Base-by-base conservation (phyloP, 2,888 invertebrate species). In the Archips crataeganus region DNA sequence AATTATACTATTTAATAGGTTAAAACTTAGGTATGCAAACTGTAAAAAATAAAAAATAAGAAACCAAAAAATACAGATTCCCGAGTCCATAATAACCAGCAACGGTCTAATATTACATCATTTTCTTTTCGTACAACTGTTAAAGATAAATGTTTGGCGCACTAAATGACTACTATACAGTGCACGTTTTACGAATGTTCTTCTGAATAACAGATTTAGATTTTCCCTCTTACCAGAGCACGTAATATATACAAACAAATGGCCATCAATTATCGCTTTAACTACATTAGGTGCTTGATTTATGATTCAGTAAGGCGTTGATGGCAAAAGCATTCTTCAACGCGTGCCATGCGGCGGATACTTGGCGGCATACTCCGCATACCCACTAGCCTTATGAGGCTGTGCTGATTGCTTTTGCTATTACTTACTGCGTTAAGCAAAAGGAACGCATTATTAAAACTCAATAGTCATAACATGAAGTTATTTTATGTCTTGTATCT, bases 191-290 rank as follows among this genome's bases (percentile, higher is more conserved):
- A 65, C 51, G 11, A 65, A 49, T 65, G 47, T 65, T 65, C 64
- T 51, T 65, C 49, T 9, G 13, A 62, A 15, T 57, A 68, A 15
- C 42, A 42, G 45, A 63, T 49, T 54, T 59, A 57, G 34, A 57
- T 67, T 59, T 63, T 67, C 57, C 47, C 63, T 42, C 57, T 36
- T 36, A 47, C 67, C 57, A 62, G 63, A 73, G 36, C 63, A 32
- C 63, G 63, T 62, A 67, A 68, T 57, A 59, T 73, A 23, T 68
- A 63, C 72, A 68, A 73, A 68, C 57, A 73, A 68, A 63, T 67
- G 49, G 72, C 72, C 45, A 63, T 73, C 47, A 73, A 73, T 72
- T 68, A 72, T 63, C 72, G 62, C 68, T 57, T 72, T 67, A 72
- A 62, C 67, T 72, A 63, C 63, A 73, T 54, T 57, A 59, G 54